phyloP scores from a whole-genome alignment of 1,140 invertebrate species.

The Bemisia tabaci region DNA sequence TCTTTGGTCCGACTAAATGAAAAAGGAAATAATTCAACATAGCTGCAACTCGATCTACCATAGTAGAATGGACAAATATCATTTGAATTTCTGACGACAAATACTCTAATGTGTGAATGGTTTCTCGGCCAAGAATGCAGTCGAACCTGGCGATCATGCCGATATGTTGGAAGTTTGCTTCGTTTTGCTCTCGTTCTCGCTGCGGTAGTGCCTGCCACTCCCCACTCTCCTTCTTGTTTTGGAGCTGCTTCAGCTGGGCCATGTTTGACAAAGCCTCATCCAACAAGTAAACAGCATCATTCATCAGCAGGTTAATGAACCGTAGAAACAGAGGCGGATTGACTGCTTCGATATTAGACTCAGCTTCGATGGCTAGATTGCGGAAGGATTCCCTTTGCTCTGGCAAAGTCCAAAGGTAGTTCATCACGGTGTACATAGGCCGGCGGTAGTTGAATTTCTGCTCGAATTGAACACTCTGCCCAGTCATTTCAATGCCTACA shows the following conservation, averaged over 20 bases:
- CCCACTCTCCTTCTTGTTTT: constrained; percentile 55
- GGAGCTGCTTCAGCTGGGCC: constrained; percentile 61
- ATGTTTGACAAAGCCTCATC: constrained; percentile 82
- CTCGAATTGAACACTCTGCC: constrained; percentile 88
- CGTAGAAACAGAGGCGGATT: constrained; percentile 81
- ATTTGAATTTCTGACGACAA: constrained; percentile 70
- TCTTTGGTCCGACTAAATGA: constrained; percentile 75
- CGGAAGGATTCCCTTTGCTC: constrained; percentile 63
- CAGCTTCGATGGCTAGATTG: constrained; percentile 59
- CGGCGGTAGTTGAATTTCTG: constrained; percentile 93
- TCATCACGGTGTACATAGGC: constrained; percentile 88
- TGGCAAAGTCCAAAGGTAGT: constrained; percentile 75
- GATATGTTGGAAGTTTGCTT: constrained; percentile 57
- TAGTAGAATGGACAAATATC: constrained; percentile 79
- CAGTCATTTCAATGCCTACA: constrained; percentile 94
- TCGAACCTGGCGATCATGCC: constrained; percentile 79
- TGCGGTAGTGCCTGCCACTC: constrained; percentile 57
- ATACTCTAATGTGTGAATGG: constrained; percentile 69
- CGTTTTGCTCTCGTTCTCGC: constrained; percentile 62
- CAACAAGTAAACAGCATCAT: constrained; percentile 87
- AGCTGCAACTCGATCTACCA: constrained; percentile 82
- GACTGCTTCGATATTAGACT: constrained; percentile 76
- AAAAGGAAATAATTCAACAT: constrained; percentile 94
- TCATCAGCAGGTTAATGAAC: constrained; percentile 89
- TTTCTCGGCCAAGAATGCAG: constrained; percentile 81